Evolutionary conservation across 2,113 vertebrate species (phyloP).

Genomic region (Gobiocypris rarus): DNA sequence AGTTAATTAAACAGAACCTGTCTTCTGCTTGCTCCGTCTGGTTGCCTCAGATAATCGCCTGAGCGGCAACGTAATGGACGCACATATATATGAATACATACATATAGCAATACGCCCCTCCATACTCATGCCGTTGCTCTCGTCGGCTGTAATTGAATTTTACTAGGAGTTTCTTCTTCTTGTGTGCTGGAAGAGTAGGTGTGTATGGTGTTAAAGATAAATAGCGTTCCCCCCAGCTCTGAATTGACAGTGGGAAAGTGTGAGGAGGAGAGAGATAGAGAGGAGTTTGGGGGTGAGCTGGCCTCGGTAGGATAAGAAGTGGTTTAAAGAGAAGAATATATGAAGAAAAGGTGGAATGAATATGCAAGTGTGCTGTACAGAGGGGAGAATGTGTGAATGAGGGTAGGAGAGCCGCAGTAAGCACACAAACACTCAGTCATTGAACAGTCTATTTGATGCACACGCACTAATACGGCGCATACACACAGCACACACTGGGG

Average conservation of each 20-base stretch:
- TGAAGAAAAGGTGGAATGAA: neutral
- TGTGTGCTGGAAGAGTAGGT: constrained; percentile 5
- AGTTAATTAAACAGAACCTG: constrained; percentile 55
- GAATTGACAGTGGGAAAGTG: constrained; percentile 14
- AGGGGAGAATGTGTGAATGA: neutral
- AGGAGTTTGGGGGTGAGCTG: constrained; percentile 26
- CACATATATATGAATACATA: neutral
- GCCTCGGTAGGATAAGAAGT: constrained; percentile 29
- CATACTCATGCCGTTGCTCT: constrained; percentile 28
- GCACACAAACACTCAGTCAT: constrained; percentile 12
- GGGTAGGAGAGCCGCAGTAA: constrained; percentile 4
- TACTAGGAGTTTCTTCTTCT: constrained; percentile 36
- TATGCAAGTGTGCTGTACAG: constrained; percentile 11
- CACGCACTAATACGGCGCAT: neutral
- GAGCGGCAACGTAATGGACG: constrained; percentile 24
- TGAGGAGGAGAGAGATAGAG: neutral
- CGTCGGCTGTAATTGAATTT: constrained; percentile 45
- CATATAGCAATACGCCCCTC: neutral
- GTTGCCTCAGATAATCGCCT: constrained; percentile 50
- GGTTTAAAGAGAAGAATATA: constrained; percentile 26
- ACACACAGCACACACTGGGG: neutral
- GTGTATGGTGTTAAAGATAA: constrained; percentile 34
- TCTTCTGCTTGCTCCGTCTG: constrained; percentile 52
- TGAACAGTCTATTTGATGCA: neutral
- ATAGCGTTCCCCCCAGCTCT: constrained; percentile 17